Evolutionary conservation across 2,888 invertebrate genomes (phyloP).

Genomic region (Drosophila lacicola): DNA sequence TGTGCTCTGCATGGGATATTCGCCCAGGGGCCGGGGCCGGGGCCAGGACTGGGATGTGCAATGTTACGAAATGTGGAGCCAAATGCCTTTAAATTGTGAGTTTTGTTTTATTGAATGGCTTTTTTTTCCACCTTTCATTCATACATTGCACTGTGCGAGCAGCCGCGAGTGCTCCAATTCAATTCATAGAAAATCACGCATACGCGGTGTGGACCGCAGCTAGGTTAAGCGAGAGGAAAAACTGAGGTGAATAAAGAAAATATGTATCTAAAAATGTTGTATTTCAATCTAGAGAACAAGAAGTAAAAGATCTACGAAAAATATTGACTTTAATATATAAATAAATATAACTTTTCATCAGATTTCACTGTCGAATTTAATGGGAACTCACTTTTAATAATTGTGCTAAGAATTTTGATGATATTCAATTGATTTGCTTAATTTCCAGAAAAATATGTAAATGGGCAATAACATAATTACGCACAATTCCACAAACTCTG

Average conservation of each 20-base stretch:
- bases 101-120: conserved; percentile 55
- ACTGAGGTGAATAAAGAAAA: not conserved
- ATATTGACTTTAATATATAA: too few relatives aligned
- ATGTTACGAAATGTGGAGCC: conserved; percentile 53
- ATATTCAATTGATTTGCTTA: conserved; percentile 26
- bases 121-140: conserved; percentile 49
- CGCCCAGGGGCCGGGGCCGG: not conserved
- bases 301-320: too few relatives aligned
- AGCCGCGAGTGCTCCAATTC: conserved; percentile 16
- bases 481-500: conserved; percentile 57
- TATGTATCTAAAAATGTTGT: too few relatives aligned
- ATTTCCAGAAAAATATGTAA: conserved; percentile 27
- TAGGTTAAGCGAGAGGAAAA: not conserved
- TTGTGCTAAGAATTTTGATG: conserved; percentile 7
- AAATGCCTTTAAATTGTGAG: conserved; percentile 24
- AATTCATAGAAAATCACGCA: conserved; percentile 55
- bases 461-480: conserved; percentile 57
- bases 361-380: not conserved
- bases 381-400: not conserved
- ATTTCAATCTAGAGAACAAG: too few relatives aligned
- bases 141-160: conserved; percentile 32
- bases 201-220: conserved; percentile 5
- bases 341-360: not conserved
- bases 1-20: conserved; percentile 55
- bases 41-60: not conserved